Evolutionary conservation across 1,140 invertebrate genomes (phyloP), one percentile per base, ranked within the genome.

Genomic region (Schlechtendalia chinensis): DNA sequence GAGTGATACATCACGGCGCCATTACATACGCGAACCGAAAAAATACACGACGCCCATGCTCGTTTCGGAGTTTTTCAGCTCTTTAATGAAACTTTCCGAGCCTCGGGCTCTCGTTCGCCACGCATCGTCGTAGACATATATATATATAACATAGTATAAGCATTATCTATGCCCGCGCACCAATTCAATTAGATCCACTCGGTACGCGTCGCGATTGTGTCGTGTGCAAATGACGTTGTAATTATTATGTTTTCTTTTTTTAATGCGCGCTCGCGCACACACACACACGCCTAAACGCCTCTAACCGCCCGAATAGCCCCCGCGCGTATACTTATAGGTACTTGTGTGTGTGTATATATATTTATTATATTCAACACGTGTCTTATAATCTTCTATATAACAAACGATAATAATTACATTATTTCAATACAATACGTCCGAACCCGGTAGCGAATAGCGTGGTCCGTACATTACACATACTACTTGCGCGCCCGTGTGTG

Each of bases 121-220:
- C 29, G 19, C n/a, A 22, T 50, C 47, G 47, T 39, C 47, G 47
- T 12, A 50, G 12, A 39, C 8, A 39, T 39, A 39, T 39, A 39
- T 39, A 39, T 39, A 8, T 39, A 39, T 39, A n/a, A n/a, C n/a
- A 39, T 39, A 39, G 32, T 39, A 8, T 50, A 50, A 11, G 47
- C n/a, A n/a, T n/a, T n/a, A n/a, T n/a, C n/a, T 39, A 39, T 8
- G 32, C 8, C 32, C 29, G 39, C n/a, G n/a, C n/a, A n/a, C n/a
- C n/a, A n/a, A 47, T 69, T 69, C 65, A 69, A 47, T 69, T 69
- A 69, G 63, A 67, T 67, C 32, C 63, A 67, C 63, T 67, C 63
- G 32, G 19, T 39, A 32, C 27, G 17, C 11, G n/a, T 22, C 63
- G 32, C 63, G 27, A 67, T 67, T 67, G 63, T 67, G 5, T 67